Percentiles rank a stretch among this genome's conserved stretches.
Evolutionary conservation across 2,888 invertebrate species (phyloP).

Genomic region (Tricholauxania praeusta): DNA sequence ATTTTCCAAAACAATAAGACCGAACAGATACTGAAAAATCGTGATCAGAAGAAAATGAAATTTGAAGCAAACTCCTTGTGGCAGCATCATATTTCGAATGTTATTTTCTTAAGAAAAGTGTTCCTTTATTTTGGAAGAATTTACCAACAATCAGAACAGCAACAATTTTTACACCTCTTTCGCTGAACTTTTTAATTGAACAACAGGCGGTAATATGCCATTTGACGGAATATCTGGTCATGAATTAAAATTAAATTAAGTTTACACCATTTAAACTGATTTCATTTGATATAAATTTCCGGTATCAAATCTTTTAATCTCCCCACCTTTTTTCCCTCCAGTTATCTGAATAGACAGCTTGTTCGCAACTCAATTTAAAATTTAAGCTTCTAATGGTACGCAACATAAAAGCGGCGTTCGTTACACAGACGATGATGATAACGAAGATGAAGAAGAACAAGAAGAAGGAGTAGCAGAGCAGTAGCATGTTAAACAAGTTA

Average conservation of each 20-base stretch:
- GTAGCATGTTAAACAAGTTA: slow-evolving; percentile 11
- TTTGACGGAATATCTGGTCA: neutral
- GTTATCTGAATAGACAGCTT: neutral
- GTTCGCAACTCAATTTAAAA: slow-evolving; percentile 1
- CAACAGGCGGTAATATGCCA: neutral
- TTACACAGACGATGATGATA: neutral
- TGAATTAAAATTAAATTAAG: slow-evolving; percentile 18
- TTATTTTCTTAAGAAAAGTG: too few relatives aligned
- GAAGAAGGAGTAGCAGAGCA: too few relatives aligned
- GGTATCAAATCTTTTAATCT: neutral
- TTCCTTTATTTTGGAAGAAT: too few relatives aligned
- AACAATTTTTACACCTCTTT: too few relatives aligned
- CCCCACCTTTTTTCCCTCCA: neutral
- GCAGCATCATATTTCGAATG: neutral
- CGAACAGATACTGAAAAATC: too few relatives aligned
- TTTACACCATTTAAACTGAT: slow-evolving; percentile 4
- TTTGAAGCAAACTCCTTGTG: neutral
- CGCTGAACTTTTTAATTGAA: neutral
- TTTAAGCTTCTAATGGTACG: neutral
- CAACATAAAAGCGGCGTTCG: neutral
- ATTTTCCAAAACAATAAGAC: too few relatives aligned
- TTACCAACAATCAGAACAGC: too few relatives aligned
- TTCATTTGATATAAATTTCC: neutral
- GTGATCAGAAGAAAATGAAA: neutral
- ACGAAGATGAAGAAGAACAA: neutral